Base-by-base conservation (phyloP, 2,797 vertebrate species). In the Phyllotis vaccarum region DNA sequence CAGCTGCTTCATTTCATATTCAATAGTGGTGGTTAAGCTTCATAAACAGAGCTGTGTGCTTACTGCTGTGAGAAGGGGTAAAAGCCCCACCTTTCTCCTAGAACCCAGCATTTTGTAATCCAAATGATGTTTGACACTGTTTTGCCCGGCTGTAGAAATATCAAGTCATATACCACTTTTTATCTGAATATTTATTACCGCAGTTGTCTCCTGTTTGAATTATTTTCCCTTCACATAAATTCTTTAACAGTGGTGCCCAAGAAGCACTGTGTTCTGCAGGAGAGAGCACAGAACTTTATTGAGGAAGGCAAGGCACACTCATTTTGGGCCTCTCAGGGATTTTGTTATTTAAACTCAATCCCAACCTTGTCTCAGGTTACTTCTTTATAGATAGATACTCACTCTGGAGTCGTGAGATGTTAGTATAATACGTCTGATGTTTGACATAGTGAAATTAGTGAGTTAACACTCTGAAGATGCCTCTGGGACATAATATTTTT, bases 401-500 rank as follows among this genome's bases (percentile, higher is more conserved):
- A 95, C 80, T 80, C n/a, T 89, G 86, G 6, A 97, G 89, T 93
- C 97, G 97, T 95, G 68, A n/a, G 40, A 37, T 95, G 68, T 95
- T 95, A 97, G 97, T 96, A 96, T 96, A 97, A 94, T 91, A 97
- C 68, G 95, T 95, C 95, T 96, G 19, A 89, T 95, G 31, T 95
- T 31, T 21, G 80, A 43, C 54, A 56, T 49, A 96, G n/a, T 91
- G 94, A 96, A 98, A 74, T 70, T 8, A 95, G 78, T 83, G 10
- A 97, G 93, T 97, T 97, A 95, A 46, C 90, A 29, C 46, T 96
- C 76, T 90, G 81, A 90, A 60, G 40, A 17, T 85, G 86, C 46
- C 21, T 66, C 2, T 90, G 86, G 95, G 96, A 14, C 52, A 93
- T 95, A 97, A 91, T 11, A 52, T 91, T 10, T 49, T 52, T 90